Conservation (phyloP, 2,888 invertebrate species). For the Tineola bisselliella region DNA sequence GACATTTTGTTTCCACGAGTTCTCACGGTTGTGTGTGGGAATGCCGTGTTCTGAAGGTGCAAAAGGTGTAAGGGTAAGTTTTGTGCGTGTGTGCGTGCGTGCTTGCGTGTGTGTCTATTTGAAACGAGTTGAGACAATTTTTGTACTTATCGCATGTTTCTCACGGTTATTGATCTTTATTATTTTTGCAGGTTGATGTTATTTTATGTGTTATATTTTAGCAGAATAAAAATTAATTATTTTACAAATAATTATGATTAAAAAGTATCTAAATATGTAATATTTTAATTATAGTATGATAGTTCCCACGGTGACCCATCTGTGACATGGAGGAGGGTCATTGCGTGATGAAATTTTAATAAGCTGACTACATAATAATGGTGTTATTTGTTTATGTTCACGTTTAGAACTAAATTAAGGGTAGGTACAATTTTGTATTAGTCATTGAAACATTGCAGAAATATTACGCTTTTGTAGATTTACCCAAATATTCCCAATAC, state of each 20-base stretch:
- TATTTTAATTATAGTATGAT: background rate
- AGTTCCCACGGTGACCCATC: slow-evolving; percentile 13
- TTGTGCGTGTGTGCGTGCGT: slow-evolving; percentile 17
- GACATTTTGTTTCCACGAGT: slow-evolving; percentile 20
- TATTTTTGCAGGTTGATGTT: background rate
- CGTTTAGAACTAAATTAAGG: no score
- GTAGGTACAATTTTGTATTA: no score
- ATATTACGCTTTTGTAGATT: no score
- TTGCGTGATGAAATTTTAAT: slow-evolving; percentile 7
- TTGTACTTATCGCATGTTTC: background rate
- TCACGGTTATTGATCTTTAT: background rate
- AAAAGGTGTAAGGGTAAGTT: slow-evolving; percentile 50
- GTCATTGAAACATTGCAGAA: no score
- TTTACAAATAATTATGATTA: no score
- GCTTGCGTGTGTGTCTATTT: background rate
- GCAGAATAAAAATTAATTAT: no score
- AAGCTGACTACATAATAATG: background rate
- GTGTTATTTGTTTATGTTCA: background rate
- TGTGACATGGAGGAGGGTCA: slow-evolving; percentile 8
- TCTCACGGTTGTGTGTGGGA: slow-evolving; percentile 63
- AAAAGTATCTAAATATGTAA: background rate
- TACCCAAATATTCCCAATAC: no score
- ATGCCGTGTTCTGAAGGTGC: slow-evolving; percentile 27
- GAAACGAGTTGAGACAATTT: background rate
- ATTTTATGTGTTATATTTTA: no score